A percentile compares a stretch with the other conserved stretches of the same genome.
phyloP scores from a whole-genome alignment of 2,797 vertebrate species.

The Esox lucius region DNA sequence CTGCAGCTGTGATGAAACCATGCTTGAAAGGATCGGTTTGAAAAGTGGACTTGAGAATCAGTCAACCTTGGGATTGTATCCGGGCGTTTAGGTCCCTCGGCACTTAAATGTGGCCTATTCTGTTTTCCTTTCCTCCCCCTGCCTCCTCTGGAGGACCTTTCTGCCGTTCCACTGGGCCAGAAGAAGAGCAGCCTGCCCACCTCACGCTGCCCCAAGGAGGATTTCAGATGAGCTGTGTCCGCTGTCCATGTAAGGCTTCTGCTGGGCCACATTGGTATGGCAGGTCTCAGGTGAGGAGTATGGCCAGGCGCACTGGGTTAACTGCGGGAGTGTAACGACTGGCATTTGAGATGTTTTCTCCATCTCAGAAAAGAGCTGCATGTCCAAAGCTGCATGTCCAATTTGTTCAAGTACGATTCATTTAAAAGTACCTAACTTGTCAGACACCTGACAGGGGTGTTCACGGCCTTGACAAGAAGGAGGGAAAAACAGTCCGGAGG shows the following conservation, averaged over 20 bases:
- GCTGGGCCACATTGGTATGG: background rate
- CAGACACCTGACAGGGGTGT: no score
- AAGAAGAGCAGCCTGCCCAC: conserved; percentile 10
- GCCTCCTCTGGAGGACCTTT: no score
- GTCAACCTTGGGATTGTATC: background rate
- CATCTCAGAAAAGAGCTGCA: no score
- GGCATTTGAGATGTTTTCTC: no score
- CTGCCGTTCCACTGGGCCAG: background rate
- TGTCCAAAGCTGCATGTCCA: no score
- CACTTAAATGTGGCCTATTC: background rate
- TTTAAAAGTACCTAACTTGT: no score
- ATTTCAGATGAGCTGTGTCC: background rate
- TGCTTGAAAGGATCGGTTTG: background rate
- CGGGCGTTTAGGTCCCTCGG: background rate
- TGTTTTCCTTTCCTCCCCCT: background rate
- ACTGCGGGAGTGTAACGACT: no score
- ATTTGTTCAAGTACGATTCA: no score
- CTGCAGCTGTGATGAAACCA: background rate
- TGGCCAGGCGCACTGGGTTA: background rate
- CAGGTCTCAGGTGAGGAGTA: background rate
- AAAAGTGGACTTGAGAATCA: background rate
- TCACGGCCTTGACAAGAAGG: no score
- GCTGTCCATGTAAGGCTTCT: background rate
- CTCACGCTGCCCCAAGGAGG: background rate
- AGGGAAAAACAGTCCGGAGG: no score